phyloP scores from a whole-genome alignment of 2,888 invertebrate genomes.

The Cheilosia impressa region DNA sequence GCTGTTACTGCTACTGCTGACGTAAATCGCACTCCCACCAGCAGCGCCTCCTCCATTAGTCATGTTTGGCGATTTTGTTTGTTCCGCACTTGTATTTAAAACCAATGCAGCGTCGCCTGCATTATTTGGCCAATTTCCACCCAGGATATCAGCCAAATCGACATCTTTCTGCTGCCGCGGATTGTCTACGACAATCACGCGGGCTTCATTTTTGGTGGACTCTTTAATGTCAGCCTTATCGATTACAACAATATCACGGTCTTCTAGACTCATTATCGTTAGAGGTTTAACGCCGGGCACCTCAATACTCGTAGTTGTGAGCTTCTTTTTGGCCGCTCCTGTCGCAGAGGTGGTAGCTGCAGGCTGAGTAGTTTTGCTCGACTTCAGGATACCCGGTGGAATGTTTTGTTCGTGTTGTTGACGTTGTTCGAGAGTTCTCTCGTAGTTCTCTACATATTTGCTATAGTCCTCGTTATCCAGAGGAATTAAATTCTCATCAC shows the following conservation, averaged over 20 bases:
- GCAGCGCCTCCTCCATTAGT: constrained; percentile 52
- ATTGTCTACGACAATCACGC: constrained; percentile 80
- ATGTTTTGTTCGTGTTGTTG: constrained; percentile 70
- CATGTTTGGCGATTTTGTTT: constrained; percentile 65
- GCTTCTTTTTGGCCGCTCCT: constrained; percentile 52
- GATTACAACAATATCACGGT: constrained; percentile 81
- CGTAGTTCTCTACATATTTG: constrained; percentile 78
- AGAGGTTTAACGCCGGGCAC: constrained; percentile 75
- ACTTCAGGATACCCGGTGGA: constrained; percentile 78
- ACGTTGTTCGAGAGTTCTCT: constrained; percentile 77
- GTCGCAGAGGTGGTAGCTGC: constrained; percentile 29
- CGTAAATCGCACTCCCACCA: constrained; percentile 52
- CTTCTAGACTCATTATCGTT: constrained; percentile 78
- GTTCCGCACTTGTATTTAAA: constrained; percentile 78
- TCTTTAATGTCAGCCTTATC: constrained; percentile 81
- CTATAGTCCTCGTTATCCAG: constrained; percentile 78
- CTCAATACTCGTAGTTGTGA: constrained; percentile 36
- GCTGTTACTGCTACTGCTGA: constrained; percentile 76
- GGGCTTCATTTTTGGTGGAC: constrained; percentile 79
- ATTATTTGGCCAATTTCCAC: constrained; percentile 81
- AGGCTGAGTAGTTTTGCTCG: constrained; percentile 61
- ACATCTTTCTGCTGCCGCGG: constrained; percentile 79
- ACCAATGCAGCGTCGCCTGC: constrained; percentile 81
- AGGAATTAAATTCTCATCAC: constrained; percentile 65
- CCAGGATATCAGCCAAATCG: constrained; percentile 81